phyloP scores from a whole-genome alignment of 2,113 vertebrate genomes.

The Carollia perspicillata region DNA sequence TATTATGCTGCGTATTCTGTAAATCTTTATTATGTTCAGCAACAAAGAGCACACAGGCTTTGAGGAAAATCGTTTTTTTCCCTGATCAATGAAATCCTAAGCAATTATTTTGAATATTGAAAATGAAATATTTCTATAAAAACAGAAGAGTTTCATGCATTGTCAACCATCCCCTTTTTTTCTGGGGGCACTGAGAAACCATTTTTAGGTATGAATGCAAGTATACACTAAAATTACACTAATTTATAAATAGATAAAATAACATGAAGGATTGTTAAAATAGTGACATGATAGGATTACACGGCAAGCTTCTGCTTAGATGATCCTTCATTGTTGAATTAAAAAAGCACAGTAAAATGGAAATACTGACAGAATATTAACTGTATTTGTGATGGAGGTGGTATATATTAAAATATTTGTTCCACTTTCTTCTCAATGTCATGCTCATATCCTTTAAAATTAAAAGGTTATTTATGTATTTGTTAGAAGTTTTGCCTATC shows the following conservation, averaged over 20 bases:
- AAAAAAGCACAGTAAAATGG: background rate
- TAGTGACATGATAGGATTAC: background rate
- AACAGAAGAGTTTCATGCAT: background rate
- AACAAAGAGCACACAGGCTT: background rate
- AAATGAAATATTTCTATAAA: background rate
- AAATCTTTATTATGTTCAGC: background rate
- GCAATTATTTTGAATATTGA: background rate
- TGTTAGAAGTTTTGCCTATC: constrained; percentile 64
- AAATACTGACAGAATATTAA: constrained; percentile 55
- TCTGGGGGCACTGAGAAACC: background rate
- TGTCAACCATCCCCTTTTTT: background rate
- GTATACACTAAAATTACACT: background rate
- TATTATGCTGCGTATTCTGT: background rate
- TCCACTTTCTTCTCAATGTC: constrained; percentile 56
- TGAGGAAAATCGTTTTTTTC: background rate
- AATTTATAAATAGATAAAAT: background rate
- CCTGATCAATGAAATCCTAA: background rate
- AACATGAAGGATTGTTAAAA: background rate
- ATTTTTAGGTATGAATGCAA: background rate
- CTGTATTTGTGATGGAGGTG: background rate
- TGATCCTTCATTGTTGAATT: background rate
- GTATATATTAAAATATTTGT: constrained; percentile 43
- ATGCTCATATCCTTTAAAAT: constrained; percentile 46
- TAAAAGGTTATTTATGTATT: constrained; percentile 35
- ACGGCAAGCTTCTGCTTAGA: background rate